Evolutionary conservation across 2,797 vertebrate genomes (phyloP), one percentile per base, ranked within the genome.

Genomic region (Ctenochaetus hawaiiensis): DNA sequence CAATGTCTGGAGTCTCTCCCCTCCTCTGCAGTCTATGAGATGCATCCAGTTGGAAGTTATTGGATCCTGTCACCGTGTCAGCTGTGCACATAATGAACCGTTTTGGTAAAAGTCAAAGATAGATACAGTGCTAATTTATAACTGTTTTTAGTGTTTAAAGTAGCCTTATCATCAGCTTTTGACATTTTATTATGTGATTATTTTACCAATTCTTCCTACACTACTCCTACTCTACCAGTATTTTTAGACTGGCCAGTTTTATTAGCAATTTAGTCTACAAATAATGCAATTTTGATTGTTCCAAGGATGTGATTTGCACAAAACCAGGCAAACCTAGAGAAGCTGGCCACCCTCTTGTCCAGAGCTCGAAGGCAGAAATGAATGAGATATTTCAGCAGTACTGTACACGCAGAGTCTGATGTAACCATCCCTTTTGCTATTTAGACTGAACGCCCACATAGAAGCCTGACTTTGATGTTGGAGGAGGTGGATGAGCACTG

Each of bases 401-500:
- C 44, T 49, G 18, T 14, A n/a, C 53, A 58, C 52, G 44, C 41
- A 63, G 62, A 63, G 43, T 77, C 49, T 81, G 75, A 81, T 75
- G 75, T 82, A 83, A 86, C 67, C 61, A 12, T 73, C 67, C 26
- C 43, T 63, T 10, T 37, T 51, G 72, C 54, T 72, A 30, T 83
- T 83, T 70, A 70, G 58, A 80, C 75, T 56, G 41, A 44, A 79
- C 65, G 56, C 77, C 82, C 39, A 75, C 77, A 45, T 26, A n/a
- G 60, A 78, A 78, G 58, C 59, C 73, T 58, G 71, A 26, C 71
- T 83, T 79, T 81, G 74, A 61, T 77, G 61, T 57, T 53, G n/a
- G 75, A 83, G 75, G 59, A 84, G 65, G 76, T 77, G 87, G 72
- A 49, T 74, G 81, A 74, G 59, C 8, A 4, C 65, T 45, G 62